Conservation (phyloP, 2,888 invertebrate genomes). For the Bugulina stolonifera region DNA sequence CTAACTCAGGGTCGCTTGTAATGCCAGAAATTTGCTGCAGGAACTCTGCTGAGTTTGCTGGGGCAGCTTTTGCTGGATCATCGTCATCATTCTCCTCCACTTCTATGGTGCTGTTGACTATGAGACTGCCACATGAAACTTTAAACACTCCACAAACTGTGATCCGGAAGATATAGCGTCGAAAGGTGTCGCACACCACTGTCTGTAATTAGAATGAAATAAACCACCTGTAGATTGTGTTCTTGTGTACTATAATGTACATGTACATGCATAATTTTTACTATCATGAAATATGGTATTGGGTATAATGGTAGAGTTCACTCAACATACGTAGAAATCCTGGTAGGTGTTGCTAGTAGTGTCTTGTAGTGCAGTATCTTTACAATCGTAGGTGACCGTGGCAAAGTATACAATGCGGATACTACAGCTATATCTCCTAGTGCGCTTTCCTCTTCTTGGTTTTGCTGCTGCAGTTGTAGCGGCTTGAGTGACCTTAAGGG, state of each 20-base stretch:
- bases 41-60: not conserved
- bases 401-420: not conserved
- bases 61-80: not conserved
- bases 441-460: not conserved
- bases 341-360: not conserved
- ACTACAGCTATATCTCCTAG: not conserved
- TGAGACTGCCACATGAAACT: not conserved
- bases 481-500: not conserved
- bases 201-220: no score
- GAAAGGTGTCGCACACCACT: not conserved
- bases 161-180: not conserved
- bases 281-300: no score
- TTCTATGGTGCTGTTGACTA: not conserved
- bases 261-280: no score
- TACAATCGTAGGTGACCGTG: not conserved
- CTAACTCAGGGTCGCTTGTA: not conserved
- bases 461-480: not conserved
- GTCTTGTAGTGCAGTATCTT: not conserved
- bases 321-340: not conserved
- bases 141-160: not conserved
- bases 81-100: not conserved
- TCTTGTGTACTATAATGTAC: no score
- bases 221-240: no score
- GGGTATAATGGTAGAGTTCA: no score
- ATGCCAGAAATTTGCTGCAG: not conserved